Evolutionary conservation across 2,113 vertebrate species (phyloP).

Genomic region (Callipepla californica): DNA sequence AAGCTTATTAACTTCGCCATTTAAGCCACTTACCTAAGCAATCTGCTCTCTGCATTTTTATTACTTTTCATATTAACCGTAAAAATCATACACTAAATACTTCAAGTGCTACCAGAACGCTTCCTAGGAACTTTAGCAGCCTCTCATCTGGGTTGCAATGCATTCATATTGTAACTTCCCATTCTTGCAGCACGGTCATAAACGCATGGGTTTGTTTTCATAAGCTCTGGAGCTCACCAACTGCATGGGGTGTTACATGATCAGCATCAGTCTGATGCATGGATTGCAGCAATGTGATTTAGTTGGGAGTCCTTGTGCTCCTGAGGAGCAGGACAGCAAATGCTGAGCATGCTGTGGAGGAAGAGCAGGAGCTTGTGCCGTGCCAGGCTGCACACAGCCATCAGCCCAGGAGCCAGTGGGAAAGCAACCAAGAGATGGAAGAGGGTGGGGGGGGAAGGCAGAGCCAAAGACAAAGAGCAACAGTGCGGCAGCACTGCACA

Average conservation of each 20-base stretch:
- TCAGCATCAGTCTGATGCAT: neutral
- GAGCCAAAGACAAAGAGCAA: neutral
- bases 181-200: accelerated
- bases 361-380: neutral
- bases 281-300: accelerated
- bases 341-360: neutral
- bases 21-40: neutral
- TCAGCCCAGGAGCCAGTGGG: no score
- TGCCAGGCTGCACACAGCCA: neutral
- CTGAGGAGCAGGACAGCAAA: neutral
- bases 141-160: accelerated
- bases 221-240: accelerated
- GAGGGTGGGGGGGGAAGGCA: neutral
- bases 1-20: neutral
- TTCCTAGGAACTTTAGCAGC: neutral
- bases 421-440: neutral
- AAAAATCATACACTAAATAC: neutral
- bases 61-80: neutral
- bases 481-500: neutral
- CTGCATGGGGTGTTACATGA: accelerated
- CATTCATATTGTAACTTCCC: accelerated
- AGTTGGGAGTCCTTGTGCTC: accelerated
- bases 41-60: neutral
- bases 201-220: accelerated
- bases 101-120: accelerated